Evolutionary conservation across 2,888 invertebrate genomes (phyloP), one percentile per base, ranked within the genome.

Genomic region (Nephrotoma flavescens): DNA sequence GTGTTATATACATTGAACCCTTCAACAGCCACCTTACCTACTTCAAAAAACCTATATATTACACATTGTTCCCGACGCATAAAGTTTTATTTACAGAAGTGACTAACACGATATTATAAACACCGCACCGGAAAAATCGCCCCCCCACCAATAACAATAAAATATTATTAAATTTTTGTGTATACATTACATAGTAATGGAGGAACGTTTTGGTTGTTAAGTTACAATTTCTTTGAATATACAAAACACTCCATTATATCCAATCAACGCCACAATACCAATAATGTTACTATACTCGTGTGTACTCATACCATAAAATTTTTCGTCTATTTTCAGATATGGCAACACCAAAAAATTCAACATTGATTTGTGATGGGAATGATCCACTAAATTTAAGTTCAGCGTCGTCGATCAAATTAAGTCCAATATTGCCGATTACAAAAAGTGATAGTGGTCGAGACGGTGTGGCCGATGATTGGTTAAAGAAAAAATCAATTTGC

Each of bases 331-430:
- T 71, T 71, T 31, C 31, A 71, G 71, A 31, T 31, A 71, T 71
- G 71, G 71, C 71, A 71, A 71, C 90, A 88, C 90, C 90, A 87
- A 90, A 90, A 88, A 91, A 91, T 89, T 91, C 91, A 87, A 91
- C 91, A 86, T 89, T 91, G 88, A 90, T 90, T 89, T 89, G 90
- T 88, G 90, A 90, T 89, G 90, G 90, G 85, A 83, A 52, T 86
- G 87, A 87, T 86, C 85, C 84, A 44, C 42, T 44, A 19, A 85
- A 31, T 71, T 71, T 71, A 31, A 71, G 71, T 71, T 71, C 71
- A 31, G 31, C 19, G 7, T 7, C 86, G 89, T 90, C 87, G 89
- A 89, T 89, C 89, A 84, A 84, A 6, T 42, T 84, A 41, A 91
- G 91, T 88, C 91, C 91, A 83, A 91, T 91, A 88, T 88, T 90